Evolutionary conservation across 35 echinoderm and acorn worm genomes (phyloP).

Genomic region (Patiria miniata): DNA sequence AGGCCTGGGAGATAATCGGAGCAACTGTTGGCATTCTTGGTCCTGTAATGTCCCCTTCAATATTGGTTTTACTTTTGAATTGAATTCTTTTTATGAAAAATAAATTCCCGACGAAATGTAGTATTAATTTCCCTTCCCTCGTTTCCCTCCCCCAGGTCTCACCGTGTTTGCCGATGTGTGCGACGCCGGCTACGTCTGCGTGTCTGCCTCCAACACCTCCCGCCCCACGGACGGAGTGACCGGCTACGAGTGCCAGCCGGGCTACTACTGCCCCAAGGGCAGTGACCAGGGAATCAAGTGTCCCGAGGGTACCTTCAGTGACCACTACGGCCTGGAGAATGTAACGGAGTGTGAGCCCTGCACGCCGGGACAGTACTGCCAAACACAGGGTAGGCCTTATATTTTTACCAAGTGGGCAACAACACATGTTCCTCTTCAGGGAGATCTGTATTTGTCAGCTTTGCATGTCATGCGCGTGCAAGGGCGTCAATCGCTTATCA

Average conservation of each 20-base stretch:
- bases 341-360: slow-evolving; percentile 92
- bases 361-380: slow-evolving; percentile 84
- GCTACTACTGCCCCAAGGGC: slow-evolving; percentile 97
- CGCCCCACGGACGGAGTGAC: slow-evolving; percentile 80
- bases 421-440: no score
- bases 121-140: background rate
- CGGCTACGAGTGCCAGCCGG: slow-evolving; percentile 92
- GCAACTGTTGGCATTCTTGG: no score
- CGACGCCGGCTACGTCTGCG: slow-evolving; percentile 95
- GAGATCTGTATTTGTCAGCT: no score
- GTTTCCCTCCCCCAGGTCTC: slow-evolving; percentile 43
- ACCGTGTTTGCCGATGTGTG: slow-evolving; percentile 78
- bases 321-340: slow-evolving; percentile 89
- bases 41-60: no score
- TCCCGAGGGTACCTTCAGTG: slow-evolving; percentile 94
- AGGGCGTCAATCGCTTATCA: no score
- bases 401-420: no score
- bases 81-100: no score
- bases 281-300: slow-evolving; percentile 95
- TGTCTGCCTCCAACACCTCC: slow-evolving; percentile 87
- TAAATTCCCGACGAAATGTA: no score
- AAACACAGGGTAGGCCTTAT: slow-evolving; percentile 70
- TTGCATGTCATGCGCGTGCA: no score
- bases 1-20: no score
- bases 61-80: no score